phyloP scores from a whole-genome alignment of 2,888 invertebrate species.

The Diogma glabrata region DNA sequence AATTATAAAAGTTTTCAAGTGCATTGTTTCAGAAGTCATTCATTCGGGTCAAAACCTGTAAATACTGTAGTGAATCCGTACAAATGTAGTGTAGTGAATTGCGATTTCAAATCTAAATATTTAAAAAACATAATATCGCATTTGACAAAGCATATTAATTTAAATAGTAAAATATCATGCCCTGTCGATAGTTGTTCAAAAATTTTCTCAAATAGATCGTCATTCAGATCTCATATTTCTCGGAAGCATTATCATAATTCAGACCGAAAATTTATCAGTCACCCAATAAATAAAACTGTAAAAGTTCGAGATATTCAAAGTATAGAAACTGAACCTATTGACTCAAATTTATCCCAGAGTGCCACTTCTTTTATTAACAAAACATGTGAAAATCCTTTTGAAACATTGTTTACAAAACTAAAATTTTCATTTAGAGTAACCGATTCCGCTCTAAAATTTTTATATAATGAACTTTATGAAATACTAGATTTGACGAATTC shows the following conservation, averaged over 20 bases:
- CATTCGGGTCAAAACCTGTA: neutral
- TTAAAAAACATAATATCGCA: conserved; percentile 5
- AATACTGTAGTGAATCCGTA: neutral
- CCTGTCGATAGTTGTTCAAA: neutral
- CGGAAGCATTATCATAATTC: conserved; percentile 10
- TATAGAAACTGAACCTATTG: neutral
- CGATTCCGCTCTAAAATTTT: neutral
- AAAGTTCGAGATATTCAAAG: neutral
- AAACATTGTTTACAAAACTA: conserved; percentile 1
- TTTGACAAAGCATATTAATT: neutral
- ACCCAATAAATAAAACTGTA: neutral
- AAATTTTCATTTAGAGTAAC: neutral
- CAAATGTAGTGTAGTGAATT: neutral
- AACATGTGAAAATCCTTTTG: neutral
- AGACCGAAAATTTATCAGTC: neutral
- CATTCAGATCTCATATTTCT: conserved; percentile 9
- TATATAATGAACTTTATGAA: conserved; percentile 5
- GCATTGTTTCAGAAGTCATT: too few species aligned
- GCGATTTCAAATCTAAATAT: neutral
- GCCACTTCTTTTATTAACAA: neutral
- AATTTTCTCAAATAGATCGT: conserved; percentile 2
- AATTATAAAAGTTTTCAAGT: too few species aligned
- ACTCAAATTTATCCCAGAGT: neutral
- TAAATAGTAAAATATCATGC: neutral
- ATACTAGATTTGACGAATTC: neutral